phyloP scores from a whole-genome alignment of 2,797 vertebrate genomes.

The Sebastes dallii region DNA sequence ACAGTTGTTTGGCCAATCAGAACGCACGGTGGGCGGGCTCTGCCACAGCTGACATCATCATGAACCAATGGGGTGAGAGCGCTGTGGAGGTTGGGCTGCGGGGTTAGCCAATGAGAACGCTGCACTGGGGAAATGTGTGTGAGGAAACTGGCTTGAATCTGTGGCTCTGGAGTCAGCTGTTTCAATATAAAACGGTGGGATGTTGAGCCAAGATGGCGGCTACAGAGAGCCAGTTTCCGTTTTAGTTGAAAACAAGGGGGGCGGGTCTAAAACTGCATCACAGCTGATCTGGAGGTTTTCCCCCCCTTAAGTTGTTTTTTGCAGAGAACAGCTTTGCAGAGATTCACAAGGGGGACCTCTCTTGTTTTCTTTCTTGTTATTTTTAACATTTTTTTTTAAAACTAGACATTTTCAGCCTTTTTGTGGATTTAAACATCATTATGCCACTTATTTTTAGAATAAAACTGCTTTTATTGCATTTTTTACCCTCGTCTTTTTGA shows the following conservation, averaged over 20 bases:
- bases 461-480: constrained; percentile 58
- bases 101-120: constrained; percentile 44
- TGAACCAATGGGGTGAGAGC: constrained; percentile 27
- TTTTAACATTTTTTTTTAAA: constrained; percentile 14
- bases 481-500: constrained; percentile 45
- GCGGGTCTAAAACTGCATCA: constrained; percentile 77
- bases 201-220: constrained; percentile 80
- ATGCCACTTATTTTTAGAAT: constrained; percentile 65
- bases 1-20: constrained; percentile 48
- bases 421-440: constrained; percentile 27
- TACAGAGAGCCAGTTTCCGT: constrained; percentile 7
- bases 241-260: constrained; percentile 54
- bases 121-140: constrained; percentile 26
- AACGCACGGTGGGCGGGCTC: not conserved
- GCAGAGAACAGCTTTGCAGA: constrained; percentile 81
- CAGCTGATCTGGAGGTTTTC: constrained; percentile 80
- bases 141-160: constrained; percentile 31
- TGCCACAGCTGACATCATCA: constrained; percentile 72
- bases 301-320: constrained; percentile 83
- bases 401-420: not conserved
- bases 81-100: constrained; percentile 60
- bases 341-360: constrained; percentile 66
- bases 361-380: constrained; percentile 57
- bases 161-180: constrained; percentile 44
- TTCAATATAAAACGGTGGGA: fast-evolving